phyloP scores from a whole-genome alignment of 2,797 vertebrate genomes.

The Denticeps clupeoides region DNA sequence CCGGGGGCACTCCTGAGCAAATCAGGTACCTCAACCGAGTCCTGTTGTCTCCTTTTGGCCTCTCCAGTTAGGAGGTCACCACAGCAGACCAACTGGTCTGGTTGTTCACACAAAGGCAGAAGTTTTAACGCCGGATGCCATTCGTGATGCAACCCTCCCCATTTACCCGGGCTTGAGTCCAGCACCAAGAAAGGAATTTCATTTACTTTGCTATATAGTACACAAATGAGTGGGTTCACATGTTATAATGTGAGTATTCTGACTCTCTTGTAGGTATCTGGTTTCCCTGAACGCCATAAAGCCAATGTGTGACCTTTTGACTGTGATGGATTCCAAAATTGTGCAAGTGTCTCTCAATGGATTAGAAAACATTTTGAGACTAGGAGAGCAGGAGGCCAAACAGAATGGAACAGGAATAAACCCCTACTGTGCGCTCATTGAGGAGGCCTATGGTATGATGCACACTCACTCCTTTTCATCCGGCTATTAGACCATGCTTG shows the following conservation, averaged over 20 bases:
- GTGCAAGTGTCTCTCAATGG: constrained; percentile 85
- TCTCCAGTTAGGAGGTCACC: no score
- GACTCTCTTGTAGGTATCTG: constrained; percentile 60
- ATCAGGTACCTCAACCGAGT: constrained; percentile 49
- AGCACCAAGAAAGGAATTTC: neutral
- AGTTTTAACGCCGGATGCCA: no score
- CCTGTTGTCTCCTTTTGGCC: neutral
- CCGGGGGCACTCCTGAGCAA: constrained; percentile 77
- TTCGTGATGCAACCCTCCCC: no score
- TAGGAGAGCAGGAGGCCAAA: constrained; percentile 82
- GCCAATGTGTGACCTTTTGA: constrained; percentile 84
- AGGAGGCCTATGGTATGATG: constrained; percentile 77
- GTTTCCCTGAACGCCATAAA: constrained; percentile 81
- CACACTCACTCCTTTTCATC: neutral
- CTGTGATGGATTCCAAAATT: constrained; percentile 88
- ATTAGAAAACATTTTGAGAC: constrained; percentile 80
- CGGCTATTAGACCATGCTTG: neutral
- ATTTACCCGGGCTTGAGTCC: no score
- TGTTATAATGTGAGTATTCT: neutral
- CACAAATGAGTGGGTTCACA: neutral
- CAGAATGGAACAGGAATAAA: constrained; percentile 74
- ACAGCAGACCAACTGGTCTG: no score
- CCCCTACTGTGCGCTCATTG: constrained; percentile 80
- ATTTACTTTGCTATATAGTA: neutral
- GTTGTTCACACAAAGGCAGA: no score